phyloP scores from a whole-genome alignment of 1,140 invertebrate genomes.

The Delia radicum region DNA sequence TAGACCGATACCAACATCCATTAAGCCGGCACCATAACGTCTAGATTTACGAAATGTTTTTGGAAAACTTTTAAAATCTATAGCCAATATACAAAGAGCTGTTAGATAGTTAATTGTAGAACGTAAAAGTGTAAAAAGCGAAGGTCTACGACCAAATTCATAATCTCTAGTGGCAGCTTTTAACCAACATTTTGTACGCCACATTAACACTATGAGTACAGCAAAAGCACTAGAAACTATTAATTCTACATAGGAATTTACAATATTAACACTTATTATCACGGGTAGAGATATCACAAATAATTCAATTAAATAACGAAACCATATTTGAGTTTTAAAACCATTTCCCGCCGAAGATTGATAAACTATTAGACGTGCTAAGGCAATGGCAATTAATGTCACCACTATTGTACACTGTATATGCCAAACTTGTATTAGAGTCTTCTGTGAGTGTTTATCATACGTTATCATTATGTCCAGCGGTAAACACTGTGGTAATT shows the following conservation, averaged over 20 bases:
- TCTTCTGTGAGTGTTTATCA: background rate
- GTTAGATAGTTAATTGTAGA: conserved; percentile 74
- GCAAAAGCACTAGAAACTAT: background rate
- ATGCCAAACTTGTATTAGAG: background rate
- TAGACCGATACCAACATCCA: conserved; percentile 92
- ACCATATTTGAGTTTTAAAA: background rate
- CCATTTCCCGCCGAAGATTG: background rate
- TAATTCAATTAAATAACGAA: conserved; percentile 28
- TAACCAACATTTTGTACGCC: background rate
- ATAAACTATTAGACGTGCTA: background rate
- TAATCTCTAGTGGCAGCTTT: background rate
- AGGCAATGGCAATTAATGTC: background rate
- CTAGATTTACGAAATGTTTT: conserved; percentile 83
- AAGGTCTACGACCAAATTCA: conserved; percentile 35
- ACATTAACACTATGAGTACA: background rate
- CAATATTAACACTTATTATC: conserved; percentile 31
- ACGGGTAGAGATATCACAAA: conserved; percentile 35
- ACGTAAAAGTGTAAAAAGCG: conserved; percentile 58
- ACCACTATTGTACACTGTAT: conserved; percentile 10
- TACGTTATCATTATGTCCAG: background rate
- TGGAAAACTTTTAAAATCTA: conserved; percentile 89
- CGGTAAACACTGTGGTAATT: background rate
- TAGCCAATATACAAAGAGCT: conserved; percentile 82
- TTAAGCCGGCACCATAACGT: conserved; percentile 82
- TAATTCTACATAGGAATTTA: background rate